Percentiles rank a stretch among this genome's conserved stretches.
phyloP scores from a whole-genome alignment of 2,888 invertebrate genomes.

The Harpalus rubripes region DNA sequence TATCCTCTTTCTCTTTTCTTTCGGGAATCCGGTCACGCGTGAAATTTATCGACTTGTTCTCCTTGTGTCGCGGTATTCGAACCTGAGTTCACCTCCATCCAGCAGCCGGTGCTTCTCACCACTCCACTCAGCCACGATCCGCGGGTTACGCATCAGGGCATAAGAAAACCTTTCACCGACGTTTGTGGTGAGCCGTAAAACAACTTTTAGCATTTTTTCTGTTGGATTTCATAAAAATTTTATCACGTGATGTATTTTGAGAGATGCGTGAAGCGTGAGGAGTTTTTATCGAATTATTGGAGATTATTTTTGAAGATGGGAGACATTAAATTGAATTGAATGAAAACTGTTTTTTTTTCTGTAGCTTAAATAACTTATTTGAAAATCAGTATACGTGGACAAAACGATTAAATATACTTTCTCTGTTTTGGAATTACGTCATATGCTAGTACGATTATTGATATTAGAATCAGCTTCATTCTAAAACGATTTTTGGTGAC shows the following conservation, averaged over 20 bases:
- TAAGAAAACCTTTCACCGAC: slow-evolving; percentile 32
- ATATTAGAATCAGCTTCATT: too few relatives aligned
- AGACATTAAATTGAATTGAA: slow-evolving; percentile 18
- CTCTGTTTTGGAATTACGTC: too few relatives aligned
- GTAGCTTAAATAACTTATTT: neutral
- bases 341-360: neutral
- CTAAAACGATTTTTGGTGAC: too few relatives aligned
- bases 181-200: slow-evolving; percentile 22
- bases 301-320: slow-evolving; percentile 17
- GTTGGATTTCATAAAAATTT: slow-evolving; percentile 43
- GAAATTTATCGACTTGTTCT: slow-evolving; percentile 33
- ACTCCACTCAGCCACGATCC: too few relatives aligned
- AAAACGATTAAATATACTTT: too few relatives aligned
- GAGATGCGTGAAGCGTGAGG: slow-evolving; percentile 7
- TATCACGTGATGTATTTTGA: slow-evolving; percentile 22
- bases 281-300: slow-evolving; percentile 37
- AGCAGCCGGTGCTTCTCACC: too few relatives aligned
- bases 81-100: neutral
- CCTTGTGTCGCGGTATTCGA: neutral
- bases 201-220: slow-evolving; percentile 26
- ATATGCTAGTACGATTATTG: too few relatives aligned
- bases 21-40: slow-evolving; percentile 39
- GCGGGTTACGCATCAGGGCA: slow-evolving; percentile 12
- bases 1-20: too few relatives aligned
- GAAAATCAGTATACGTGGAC: neutral